A percentile compares a stretch with the other conserved stretches of the same genome.
These are phyloP conservation scores for Irena cyanogastra DNA, from an alignment of 2,113 vertebrate species.

Conservation along the genomic window DNA sequence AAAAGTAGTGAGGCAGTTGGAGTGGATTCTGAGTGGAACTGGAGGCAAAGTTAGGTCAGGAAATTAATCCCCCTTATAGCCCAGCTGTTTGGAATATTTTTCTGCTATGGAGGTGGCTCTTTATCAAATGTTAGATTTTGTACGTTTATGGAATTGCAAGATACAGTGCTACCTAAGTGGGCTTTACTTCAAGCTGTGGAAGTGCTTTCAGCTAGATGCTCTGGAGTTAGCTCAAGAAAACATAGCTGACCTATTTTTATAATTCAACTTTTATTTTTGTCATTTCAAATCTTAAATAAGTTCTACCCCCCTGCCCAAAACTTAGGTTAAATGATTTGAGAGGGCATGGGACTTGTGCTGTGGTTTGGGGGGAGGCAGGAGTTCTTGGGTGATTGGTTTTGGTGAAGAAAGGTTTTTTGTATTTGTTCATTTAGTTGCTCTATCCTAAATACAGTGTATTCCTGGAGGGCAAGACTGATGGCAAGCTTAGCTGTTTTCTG, in stretches of 20 bases:
- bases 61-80: background rate
- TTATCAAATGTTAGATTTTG: background rate
- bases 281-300: background rate
- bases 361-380: background rate
- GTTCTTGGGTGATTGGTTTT: background rate
- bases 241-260: rapidly evolving
- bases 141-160: background rate
- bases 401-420: rapidly evolving
- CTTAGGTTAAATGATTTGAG: background rate
- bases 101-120: background rate
- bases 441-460: background rate
- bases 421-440: background rate
- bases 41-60: background rate
- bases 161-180: background rate
- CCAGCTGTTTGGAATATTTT: background rate
- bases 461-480: background rate
- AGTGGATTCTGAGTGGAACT: background rate
- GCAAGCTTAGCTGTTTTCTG: background rate
- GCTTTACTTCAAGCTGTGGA: background rate
- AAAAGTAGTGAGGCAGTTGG: background rate
- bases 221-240: background rate
- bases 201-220: background rate
- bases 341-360: rapidly evolving
- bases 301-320: background rate
- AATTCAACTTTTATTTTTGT: background rate